phyloP scores from a whole-genome alignment of 2,888 invertebrate genomes.

The Cotesia congregata region DNA sequence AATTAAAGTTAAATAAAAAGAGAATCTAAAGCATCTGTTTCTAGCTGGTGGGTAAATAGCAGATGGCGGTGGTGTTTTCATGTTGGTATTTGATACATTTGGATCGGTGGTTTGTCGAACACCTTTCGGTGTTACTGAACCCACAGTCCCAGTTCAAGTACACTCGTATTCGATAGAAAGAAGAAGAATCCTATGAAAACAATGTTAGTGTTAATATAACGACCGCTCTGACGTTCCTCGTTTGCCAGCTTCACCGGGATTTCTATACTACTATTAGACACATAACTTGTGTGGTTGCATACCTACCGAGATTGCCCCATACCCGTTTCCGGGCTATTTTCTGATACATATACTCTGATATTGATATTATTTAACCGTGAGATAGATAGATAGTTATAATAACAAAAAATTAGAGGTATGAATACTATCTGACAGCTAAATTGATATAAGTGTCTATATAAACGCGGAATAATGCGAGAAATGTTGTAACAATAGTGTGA shows the following conservation, averaged over 20 bases:
- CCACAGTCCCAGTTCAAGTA: background rate
- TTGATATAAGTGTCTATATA: conserved; percentile 24
- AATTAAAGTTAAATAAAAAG: background rate
- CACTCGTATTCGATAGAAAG: background rate
- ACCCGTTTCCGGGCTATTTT: background rate
- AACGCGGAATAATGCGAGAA: conserved; percentile 31
- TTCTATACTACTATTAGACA: conserved; percentile 34
- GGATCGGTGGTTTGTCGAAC: conserved; percentile 1
- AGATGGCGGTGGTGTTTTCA: background rate
- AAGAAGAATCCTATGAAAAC: conserved; percentile 30
- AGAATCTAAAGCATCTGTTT: background rate
- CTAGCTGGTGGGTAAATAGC: background rate
- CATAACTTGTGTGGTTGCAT: conserved; percentile 29
- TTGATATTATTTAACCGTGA: conserved; percentile 1
- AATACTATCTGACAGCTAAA: conserved; percentile 20
- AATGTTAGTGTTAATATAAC: conserved; percentile 26
- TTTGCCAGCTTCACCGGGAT: conserved; percentile 28
- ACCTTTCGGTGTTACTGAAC: conserved; percentile 15
- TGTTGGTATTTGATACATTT: background rate
- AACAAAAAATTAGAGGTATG: background rate
- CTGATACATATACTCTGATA: conserved; percentile 9
- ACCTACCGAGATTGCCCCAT: conserved; percentile 8
- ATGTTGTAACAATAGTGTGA: conserved; percentile 34
- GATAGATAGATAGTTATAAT: background rate
- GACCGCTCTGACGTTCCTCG: conserved; percentile 2